phyloP scores from a whole-genome alignment of 2,113 vertebrate species.

The Labeo catla region DNA sequence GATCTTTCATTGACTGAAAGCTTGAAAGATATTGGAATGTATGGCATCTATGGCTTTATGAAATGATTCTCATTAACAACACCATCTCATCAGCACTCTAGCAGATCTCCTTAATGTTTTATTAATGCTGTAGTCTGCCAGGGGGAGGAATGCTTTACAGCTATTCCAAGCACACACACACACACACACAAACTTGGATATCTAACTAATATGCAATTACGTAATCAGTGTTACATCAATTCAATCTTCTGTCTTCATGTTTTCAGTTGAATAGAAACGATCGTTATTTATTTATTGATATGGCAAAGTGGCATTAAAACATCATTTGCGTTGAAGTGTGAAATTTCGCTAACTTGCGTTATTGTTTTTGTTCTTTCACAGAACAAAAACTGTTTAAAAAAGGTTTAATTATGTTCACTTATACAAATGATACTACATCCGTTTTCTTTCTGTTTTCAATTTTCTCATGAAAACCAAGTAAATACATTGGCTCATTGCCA shows the following conservation, averaged over 20 bases:
- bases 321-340: not conserved
- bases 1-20: not conserved
- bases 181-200: constrained; percentile 10
- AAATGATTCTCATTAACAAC: constrained; percentile 59
- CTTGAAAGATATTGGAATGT: constrained; percentile 48
- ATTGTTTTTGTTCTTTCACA: not conserved
- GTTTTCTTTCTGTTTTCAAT: not conserved
- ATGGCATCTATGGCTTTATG: constrained; percentile 48
- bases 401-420: not conserved
- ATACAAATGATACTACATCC: not conserved
- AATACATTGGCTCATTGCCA: not conserved
- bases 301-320: not conserved
- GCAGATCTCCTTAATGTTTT: constrained; percentile 74
- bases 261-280: not conserved
- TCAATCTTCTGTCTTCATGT: constrained; percentile 3
- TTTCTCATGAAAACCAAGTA: not conserved
- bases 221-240: constrained; percentile 18
- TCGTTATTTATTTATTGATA: not conserved
- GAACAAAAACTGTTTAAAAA: not conserved
- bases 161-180: constrained; percentile 37
- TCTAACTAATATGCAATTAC: constrained; percentile 33
- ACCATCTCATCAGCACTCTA: constrained; percentile 55
- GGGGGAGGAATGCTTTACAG: constrained; percentile 68
- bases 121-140: constrained; percentile 71
- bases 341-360: not conserved